Conservation (phyloP, 1,140 invertebrate species). For the Microplitis mediator region DNA sequence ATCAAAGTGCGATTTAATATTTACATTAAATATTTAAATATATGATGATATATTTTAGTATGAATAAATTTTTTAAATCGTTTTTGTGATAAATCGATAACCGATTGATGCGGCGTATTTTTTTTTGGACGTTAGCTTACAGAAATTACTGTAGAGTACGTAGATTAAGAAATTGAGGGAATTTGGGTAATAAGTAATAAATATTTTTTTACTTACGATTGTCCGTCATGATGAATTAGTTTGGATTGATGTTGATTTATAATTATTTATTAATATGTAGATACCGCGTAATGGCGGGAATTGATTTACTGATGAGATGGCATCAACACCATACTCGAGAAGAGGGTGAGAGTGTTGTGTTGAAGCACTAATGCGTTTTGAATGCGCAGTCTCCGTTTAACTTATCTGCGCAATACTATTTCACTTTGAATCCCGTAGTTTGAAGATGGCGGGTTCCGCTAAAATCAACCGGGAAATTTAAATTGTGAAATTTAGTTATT, state of each 20-base stretch:
- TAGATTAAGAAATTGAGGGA: neutral
- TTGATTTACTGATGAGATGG: constrained; percentile 1
- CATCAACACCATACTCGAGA: neutral
- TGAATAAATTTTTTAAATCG: no score
- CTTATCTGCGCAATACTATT: no score
- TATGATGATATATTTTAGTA: neutral
- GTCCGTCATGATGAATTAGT: constrained; percentile 48
- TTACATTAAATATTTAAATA: neutral
- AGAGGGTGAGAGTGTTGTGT: no score
- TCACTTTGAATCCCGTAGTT: no score
- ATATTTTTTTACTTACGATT: constrained; percentile 48
- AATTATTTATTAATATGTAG: neutral
- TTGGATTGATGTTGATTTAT: neutral
- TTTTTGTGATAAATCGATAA: no score
- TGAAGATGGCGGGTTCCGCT: no score
- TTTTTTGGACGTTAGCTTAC: neutral
- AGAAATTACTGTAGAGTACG: neutral
- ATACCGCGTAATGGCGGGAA: constrained; percentile 44
- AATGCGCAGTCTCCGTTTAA: no score
- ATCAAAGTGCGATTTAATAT: neutral
- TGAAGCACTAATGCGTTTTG: no score
- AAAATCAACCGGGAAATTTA: no score
- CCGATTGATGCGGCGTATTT: neutral
- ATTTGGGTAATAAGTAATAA: neutral
- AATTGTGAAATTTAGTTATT: no score